A percentile compares a stretch with the other conserved stretches of the same genome.
Conservation (phyloP, 1,140 invertebrate genomes). For the Bombus balteatus region DNA sequence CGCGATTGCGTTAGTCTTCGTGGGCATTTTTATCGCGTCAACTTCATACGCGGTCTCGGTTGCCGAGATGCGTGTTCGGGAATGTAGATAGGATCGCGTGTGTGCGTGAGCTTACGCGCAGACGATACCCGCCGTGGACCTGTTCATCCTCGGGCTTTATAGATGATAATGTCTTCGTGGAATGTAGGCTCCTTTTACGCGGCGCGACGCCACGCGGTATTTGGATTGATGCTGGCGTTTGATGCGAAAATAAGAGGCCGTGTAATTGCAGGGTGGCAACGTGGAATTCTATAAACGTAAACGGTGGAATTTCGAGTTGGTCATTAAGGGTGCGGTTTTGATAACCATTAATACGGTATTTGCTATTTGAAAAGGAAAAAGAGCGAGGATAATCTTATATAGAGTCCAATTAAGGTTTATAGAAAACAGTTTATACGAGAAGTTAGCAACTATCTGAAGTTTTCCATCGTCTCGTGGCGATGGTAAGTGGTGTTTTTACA, state of each 20-base stretch:
- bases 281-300: background rate
- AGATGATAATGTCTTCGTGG: conserved; percentile 35
- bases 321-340: background rate
- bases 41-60: background rate
- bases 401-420: background rate
- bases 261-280: background rate
- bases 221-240: conserved; percentile 1
- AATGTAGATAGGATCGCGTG: conserved; percentile 30
- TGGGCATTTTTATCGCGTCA: conserved; percentile 45
- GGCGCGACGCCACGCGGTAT: background rate
- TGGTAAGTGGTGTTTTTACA: background rate
- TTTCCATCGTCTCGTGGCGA: background rate
- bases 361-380: too few species aligned
- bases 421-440: too few species aligned
- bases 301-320: background rate
- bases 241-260: background rate
- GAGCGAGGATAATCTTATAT: background rate
- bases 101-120: background rate
- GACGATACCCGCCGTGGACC: background rate
- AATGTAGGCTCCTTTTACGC: conserved; percentile 1
- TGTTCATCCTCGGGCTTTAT: conserved; percentile 24
- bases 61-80: background rate
- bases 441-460: background rate
- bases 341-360: too few species aligned
- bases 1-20: conserved; percentile 14